phyloP scores from a whole-genome alignment of 2,113 vertebrate genomes.

The Ovis aries region ARS-UI_Ramb_v3.0 NC_056080.1:28335501-28336000 shows the following conservation, averaged over 20 bases:
- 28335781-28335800: background rate
- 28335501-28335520: background rate
- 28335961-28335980: constrained; percentile 53
- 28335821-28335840: constrained; percentile 2
- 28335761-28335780: background rate
- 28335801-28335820: background rate
- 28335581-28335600: background rate
- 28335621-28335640: background rate
- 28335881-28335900: constrained; percentile 54
- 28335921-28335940: constrained; percentile 62
- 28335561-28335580: background rate
- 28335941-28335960: constrained; percentile 63
- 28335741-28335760: background rate
- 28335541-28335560: background rate
- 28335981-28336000: constrained; percentile 42
- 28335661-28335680: background rate
- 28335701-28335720: background rate
- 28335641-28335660: background rate
- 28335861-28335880: constrained; percentile 57
- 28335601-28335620: background rate
- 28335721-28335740: background rate
- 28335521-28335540: background rate
- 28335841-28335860: constrained; percentile 31
- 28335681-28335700: background rate
- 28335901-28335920: constrained; percentile 51